Evolutionary conservation across 2,888 invertebrate species (phyloP).

Genomic region (Ophion ellenae): DNA sequence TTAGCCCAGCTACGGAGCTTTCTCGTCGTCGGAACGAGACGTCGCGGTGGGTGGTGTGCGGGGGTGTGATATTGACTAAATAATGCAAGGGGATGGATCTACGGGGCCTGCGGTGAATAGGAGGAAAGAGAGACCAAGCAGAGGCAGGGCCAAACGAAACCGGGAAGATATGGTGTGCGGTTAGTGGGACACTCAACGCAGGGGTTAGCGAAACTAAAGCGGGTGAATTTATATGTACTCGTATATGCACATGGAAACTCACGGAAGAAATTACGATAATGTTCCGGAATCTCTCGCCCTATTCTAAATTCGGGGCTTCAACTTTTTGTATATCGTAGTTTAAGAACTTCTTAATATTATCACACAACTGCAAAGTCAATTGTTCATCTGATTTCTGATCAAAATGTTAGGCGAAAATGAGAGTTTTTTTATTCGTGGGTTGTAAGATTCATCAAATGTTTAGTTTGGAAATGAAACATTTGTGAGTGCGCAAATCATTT

Average conservation of each 20-base stretch:
- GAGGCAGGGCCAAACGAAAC: neutral
- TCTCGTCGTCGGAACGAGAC: slow-evolving; percentile 54
- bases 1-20: slow-evolving; percentile 49
- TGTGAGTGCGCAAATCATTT: too few relatives aligned
- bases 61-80: slow-evolving; percentile 77
- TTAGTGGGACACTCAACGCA: slow-evolving; percentile 41
- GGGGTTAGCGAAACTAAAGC: slow-evolving; percentile 29
- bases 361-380: neutral
- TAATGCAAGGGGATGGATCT: slow-evolving; percentile 74
- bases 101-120: slow-evolving; percentile 51
- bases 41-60: slow-evolving; percentile 38
- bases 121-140: slow-evolving; percentile 32
- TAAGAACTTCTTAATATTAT: slow-evolving; percentile 5
- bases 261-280: slow-evolving; percentile 29
- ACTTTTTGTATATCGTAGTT: slow-evolving; percentile 6
- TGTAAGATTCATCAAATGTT: too few relatives aligned
- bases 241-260: neutral
- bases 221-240: slow-evolving; percentile 16
- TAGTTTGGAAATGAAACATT: too few relatives aligned
- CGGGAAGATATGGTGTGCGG: slow-evolving; percentile 35
- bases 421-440: too few relatives aligned
- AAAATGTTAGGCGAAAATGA: too few relatives aligned
- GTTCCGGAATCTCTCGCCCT: neutral
- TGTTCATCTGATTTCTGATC: neutral
- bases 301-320: neutral